Percentiles rank a stretch among this genome's conserved stretches.
Evolutionary conservation across 2,888 invertebrate species (phyloP).

Genomic region (Thymelicus acteon): DNA sequence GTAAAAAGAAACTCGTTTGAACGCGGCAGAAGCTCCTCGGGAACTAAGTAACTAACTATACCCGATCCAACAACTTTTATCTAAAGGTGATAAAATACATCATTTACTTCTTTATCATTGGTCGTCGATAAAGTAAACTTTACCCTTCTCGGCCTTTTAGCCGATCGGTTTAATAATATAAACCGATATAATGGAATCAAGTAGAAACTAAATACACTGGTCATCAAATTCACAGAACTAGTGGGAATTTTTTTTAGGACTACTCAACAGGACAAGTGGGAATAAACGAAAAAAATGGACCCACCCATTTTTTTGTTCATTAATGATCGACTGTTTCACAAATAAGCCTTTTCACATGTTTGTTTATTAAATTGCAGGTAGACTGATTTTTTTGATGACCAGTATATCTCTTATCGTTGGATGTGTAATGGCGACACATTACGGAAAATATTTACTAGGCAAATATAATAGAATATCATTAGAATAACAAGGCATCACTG

Average conservation of each 20-base stretch:
- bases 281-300: too few relatives aligned
- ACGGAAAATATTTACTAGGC: background rate
- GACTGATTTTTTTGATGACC: too few relatives aligned
- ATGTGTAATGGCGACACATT: background rate
- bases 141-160: conserved; percentile 41
- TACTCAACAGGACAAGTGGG: too few relatives aligned
- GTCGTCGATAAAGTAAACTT: conserved; percentile 60
- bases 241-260: too few relatives aligned
- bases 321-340: too few relatives aligned
- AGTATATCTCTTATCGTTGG: background rate
- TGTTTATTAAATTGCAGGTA: too few relatives aligned
- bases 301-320: too few relatives aligned
- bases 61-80: conserved; percentile 46
- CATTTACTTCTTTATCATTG: conserved; percentile 57
- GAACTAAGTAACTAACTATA: conserved; percentile 33
- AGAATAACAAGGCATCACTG: too few relatives aligned
- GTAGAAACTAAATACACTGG: background rate
- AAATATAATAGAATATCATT: too few relatives aligned
- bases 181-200: background rate
- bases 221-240: too few relatives aligned
- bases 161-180: conserved; percentile 1
- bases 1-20: conserved; percentile 34
- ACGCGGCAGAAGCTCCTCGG: conserved; percentile 49
- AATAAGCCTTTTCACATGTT: too few relatives aligned
- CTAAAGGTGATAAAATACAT: conserved; percentile 47